These are phyloP conservation scores for Euplagia quadripunctaria DNA, from an alignment of 2,888 invertebrate species.

Conservation along the genomic window DNA sequence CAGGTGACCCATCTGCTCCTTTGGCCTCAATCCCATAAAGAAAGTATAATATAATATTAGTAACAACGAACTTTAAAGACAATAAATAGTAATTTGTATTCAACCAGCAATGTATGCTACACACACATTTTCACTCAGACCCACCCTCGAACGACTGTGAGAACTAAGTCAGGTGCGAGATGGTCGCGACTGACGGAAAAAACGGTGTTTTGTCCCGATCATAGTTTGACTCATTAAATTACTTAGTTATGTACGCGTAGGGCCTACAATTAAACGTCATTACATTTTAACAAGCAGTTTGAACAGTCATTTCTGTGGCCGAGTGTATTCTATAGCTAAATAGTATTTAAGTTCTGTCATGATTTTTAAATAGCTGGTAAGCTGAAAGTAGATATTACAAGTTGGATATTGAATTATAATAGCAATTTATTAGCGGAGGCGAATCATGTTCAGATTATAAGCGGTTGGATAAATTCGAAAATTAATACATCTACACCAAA, in stretches of 20 bases:
- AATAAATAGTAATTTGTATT: neutral
- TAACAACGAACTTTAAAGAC: neutral
- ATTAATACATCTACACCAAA: no score
- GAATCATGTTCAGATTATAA: neutral
- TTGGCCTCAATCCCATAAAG: no score
- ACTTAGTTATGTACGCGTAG: slow-evolving; percentile 65
- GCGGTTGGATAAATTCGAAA: neutral
- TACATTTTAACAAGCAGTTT: slow-evolving; percentile 57
- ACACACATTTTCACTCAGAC: slow-evolving; percentile 30
- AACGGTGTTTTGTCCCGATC: slow-evolving; percentile 80
- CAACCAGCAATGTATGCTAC: slow-evolving; percentile 50
- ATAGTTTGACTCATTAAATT: slow-evolving; percentile 79
- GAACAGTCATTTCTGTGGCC: slow-evolving; percentile 30
- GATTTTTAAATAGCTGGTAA: slow-evolving; percentile 1
- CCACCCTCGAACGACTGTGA: slow-evolving; percentile 55
- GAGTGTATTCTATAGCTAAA: slow-evolving; percentile 32
- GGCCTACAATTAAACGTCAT: slow-evolving; percentile 64
- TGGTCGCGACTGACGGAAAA: slow-evolving; percentile 47
- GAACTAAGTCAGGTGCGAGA: slow-evolving; percentile 69
- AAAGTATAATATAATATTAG: no score
- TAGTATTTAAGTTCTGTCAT: slow-evolving; percentile 29
- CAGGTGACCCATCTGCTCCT: no score
- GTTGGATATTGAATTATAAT: neutral
- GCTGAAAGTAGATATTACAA: neutral
- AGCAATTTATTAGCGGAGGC: neutral